Conservation (phyloP, 2,888 invertebrate genomes). For the Eueremaeus valkanovi region DNA sequence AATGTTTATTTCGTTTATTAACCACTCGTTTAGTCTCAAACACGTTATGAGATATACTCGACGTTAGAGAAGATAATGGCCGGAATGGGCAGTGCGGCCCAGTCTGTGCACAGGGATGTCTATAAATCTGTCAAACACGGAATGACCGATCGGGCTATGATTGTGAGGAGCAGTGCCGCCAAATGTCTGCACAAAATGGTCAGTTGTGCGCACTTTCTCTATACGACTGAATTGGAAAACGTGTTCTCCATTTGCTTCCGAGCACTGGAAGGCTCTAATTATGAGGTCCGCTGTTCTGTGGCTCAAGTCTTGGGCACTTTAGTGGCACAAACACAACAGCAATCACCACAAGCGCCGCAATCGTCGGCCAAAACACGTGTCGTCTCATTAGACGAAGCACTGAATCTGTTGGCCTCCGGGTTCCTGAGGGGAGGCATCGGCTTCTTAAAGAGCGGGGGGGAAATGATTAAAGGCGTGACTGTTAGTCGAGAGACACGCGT, state of each 20-base stretch:
- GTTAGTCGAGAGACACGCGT: slow-evolving; percentile 94
- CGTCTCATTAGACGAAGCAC: slow-evolving; percentile 73
- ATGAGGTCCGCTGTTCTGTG: slow-evolving; percentile 84
- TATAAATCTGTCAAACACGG: slow-evolving; percentile 84
- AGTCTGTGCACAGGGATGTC: slow-evolving; percentile 77
- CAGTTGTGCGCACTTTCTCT: slow-evolving; percentile 73
- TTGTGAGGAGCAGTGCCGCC: slow-evolving; percentile 88
- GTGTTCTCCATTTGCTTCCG: slow-evolving; percentile 85
- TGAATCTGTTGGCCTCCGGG: slow-evolving; percentile 85
- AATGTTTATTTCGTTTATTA: slow-evolving; percentile 24
- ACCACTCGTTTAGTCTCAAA: slow-evolving; percentile 73
- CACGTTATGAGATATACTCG: slow-evolving; percentile 92
- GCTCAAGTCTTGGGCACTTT: slow-evolving; percentile 84
- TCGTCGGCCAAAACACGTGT: slow-evolving; percentile 37
- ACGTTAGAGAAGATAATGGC: slow-evolving; percentile 86
- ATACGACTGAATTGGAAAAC: slow-evolving; percentile 85
- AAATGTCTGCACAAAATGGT: slow-evolving; percentile 81
- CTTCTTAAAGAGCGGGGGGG: slow-evolving; percentile 80
- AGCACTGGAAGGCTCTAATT: slow-evolving; percentile 85
- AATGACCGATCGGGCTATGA: slow-evolving; percentile 83
- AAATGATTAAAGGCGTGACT: slow-evolving; percentile 90
- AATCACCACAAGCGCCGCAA: neutral
- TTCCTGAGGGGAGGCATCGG: slow-evolving; percentile 84
- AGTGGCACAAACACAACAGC: slow-evolving; percentile 71
- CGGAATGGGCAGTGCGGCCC: slow-evolving; percentile 91